Evolutionary conservation across 2,797 vertebrate species (phyloP), one percentile per base, ranked within the genome.

Genomic region (Sebastes baramenuke): DNA sequence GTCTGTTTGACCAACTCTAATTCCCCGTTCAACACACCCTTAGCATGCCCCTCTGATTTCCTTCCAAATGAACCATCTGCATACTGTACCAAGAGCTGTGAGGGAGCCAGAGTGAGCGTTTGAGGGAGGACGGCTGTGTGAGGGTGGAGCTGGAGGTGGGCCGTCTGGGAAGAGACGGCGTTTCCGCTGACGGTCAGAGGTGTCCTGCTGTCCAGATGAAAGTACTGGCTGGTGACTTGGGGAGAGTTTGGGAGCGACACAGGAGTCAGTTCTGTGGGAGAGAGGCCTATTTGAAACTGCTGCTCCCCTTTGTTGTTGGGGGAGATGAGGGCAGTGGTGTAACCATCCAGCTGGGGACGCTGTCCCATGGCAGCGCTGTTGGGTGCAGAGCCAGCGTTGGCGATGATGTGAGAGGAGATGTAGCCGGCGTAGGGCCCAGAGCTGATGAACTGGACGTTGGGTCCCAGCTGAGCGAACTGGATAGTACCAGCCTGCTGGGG

Each of bases 21-120:
- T 92, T 98, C 97, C 0, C 99, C 98, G 0, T 99, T 99, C 71
- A 97, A 90, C 55, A 98, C 75, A 83, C 96, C 96, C 91, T 97
- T 98, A 79, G 93, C 92, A 77, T 97, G 96, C 62, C 96, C 89
- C 2, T 96, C 96, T 54, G 96, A 94, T 83, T 98, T 99, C 94
- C 98, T 99, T 70, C 93, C 85, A 67, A 94, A 69, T 4, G 96
- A 96, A 77, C 97, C 93, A 83, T 99, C 98, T 1, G 96, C 92
- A 89, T 99, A 99, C 88, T 99, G 99, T 82, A 99, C 96, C 79
- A 99, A 94, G 79, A 99, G 96, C 91, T 99, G 99, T 62, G 98
- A 97, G 65, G 97, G 96, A 80, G 97, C 96, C 0, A 99, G 97
- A 65, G 99, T 96, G 29, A 99, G 97, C 2, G 97, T 96, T 88